A percentile compares a stretch with the other conserved stretches of the same genome.
phyloP scores from a whole-genome alignment of 2,888 invertebrate species.

The Sylvicola fuscatus region DNA sequence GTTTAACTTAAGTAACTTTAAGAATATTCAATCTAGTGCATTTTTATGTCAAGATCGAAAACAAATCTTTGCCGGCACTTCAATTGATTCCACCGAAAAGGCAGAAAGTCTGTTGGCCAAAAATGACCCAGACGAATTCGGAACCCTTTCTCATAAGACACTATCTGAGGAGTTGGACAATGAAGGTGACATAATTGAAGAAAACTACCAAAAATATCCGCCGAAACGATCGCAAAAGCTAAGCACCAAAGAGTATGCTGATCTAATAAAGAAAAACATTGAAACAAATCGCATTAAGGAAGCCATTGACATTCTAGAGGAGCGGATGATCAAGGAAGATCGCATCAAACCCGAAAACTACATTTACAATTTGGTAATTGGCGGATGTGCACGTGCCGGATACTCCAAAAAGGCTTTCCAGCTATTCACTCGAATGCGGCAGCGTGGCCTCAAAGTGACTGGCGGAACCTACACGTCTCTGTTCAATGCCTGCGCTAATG shows the following conservation, averaged over 20 bases:
- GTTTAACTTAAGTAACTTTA: too few relatives aligned
- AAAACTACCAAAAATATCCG: conserved; percentile 31
- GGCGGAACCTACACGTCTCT: conserved; percentile 64
- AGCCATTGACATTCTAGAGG: conserved; percentile 59
- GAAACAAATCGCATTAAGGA: conserved; percentile 43
- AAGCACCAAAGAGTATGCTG: conserved; percentile 42
- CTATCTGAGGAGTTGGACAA: conserved; percentile 22
- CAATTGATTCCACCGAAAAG: too few relatives aligned
- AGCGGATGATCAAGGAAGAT: conserved; percentile 56
- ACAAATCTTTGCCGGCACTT: too few relatives aligned
- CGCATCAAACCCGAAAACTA: conserved; percentile 57
- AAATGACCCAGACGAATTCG: conserved; percentile 8
- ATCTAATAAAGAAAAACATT: conserved; percentile 46
- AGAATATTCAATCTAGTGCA: too few relatives aligned
- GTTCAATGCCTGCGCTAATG: conserved; percentile 75
- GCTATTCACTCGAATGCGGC: conserved; percentile 66
- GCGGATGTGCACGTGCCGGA: conserved; percentile 63
- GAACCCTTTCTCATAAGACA: conserved; percentile 1
- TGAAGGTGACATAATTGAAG: conserved; percentile 38
- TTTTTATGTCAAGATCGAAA: too few relatives aligned
- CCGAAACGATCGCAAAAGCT: conserved; percentile 31
- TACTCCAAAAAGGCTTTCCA: conserved; percentile 71
- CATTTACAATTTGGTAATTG: conserved; percentile 65
- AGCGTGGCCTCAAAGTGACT: conserved; percentile 41
- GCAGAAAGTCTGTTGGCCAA: not conserved